Base-by-base conservation (phyloP, 1,140 invertebrate genomes). In the Cyclina sinensis region DNA sequence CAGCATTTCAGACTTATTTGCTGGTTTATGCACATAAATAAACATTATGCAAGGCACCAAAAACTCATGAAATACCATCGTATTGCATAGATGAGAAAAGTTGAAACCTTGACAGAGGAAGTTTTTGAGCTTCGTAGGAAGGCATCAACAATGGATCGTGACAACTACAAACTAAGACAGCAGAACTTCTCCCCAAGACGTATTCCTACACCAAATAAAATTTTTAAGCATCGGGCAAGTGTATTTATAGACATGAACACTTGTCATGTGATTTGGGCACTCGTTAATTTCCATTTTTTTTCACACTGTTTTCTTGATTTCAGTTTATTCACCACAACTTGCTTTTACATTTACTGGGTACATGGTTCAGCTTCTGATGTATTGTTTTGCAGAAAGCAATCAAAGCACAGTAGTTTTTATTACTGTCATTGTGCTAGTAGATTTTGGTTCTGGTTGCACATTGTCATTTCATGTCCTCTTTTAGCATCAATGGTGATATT, bases 41-140 rank as follows among this genome's bases (percentile, higher is more conserved):
- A n/a, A n/a, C n/a, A n/a, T 57, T 57, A 5, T 57, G 4, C 18
- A 57, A 57, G n/a, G n/a, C 21, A 9, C 43, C 18, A 7, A 18
- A 62, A 2, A n/a, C 27, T 62, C 65, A 70, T 37, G 3, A 70
- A 18, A 37, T 74, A 2, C 14, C 12, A 46, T 48, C 37, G 24
- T 74, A 30, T 48, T 30, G 54, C 21, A 32, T 83, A 88, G 86
- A 88, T 88, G 79, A 88, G 48, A 83, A 88, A 88, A 74, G 86
- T 88, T 27, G 86, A 88, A 65, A 43, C 35, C 37, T 76, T 88
- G 65, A 88, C 86, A 11, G 78, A 88, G 30, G 86, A 88, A 76
- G 21, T 81, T 14, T 82, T 82, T 59, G 79, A 88, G 51, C 43
- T 88, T n/a, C 62, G 86, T 21, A 82, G 74, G 35, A 88, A 82